Evolutionary conservation across 2,888 invertebrate genomes (phyloP).

Genomic region (Artemia sp.): DNA sequence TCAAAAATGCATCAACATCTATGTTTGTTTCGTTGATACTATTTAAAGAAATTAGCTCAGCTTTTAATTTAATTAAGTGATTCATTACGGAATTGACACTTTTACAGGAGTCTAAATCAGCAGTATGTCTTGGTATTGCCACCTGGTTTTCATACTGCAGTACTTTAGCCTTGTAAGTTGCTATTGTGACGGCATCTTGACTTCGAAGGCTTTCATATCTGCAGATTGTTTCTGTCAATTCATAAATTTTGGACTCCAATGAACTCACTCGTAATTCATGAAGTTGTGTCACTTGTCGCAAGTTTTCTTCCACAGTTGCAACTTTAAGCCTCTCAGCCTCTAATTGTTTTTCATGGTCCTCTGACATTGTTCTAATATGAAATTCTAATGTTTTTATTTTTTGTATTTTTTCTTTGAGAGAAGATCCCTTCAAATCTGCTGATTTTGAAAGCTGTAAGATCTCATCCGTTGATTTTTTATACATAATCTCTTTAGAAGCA

Average conservation of each 20-base stretch:
- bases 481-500: constrained; percentile 25
- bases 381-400: constrained; percentile 34
- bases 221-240: not conserved
- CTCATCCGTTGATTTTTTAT: constrained; percentile 35
- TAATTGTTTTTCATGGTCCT: constrained; percentile 50
- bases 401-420: constrained; percentile 39
- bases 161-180: not conserved
- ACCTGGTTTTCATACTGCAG: not conserved
- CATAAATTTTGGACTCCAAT: not conserved
- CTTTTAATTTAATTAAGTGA: not conserved
- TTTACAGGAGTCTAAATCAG: not conserved
- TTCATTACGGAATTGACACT: not conserved
- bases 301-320: not conserved
- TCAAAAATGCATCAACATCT: constrained; percentile 1
- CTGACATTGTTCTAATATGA: constrained; percentile 38
- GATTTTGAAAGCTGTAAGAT: constrained; percentile 45
- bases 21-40: not conserved
- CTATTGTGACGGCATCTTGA: constrained; percentile 8
- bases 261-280: constrained; percentile 7
- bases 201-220: constrained; percentile 3
- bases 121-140: not conserved
- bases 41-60: not conserved
- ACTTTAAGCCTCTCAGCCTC: constrained; percentile 20
- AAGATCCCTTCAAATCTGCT: constrained; percentile 46
- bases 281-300: constrained; percentile 8